Evolutionary conservation across 2,888 invertebrate species (phyloP).

Genomic region (Cheilosia vernalis): DNA sequence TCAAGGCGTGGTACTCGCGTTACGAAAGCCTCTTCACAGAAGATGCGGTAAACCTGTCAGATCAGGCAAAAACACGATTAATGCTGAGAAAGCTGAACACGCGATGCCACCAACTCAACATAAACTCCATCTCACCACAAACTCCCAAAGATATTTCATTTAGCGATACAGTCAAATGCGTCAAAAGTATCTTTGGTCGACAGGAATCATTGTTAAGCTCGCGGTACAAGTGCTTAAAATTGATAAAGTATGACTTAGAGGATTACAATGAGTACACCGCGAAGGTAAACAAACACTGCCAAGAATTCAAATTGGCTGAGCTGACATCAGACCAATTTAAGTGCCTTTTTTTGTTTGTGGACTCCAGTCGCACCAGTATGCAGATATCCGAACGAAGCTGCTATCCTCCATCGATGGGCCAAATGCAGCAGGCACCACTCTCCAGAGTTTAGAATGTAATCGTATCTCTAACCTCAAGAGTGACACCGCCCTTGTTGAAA

Average conservation of each 20-base stretch:
- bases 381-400: slow-evolving; percentile 26
- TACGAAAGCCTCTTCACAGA: slow-evolving; percentile 6
- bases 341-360: slow-evolving; percentile 1
- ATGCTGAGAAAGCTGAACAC: not conserved
- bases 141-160: not conserved
- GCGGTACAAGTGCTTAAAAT: slow-evolving; percentile 11
- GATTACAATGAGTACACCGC: slow-evolving; percentile 12
- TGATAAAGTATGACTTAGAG: not conserved
- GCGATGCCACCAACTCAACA: not conserved
- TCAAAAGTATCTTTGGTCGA: slow-evolving; percentile 3
- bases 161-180: not conserved
- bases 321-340: slow-evolving; percentile 18
- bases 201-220: not conserved
- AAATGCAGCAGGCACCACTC: slow-evolving; percentile 1
- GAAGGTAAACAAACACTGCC: slow-evolving; percentile 28
- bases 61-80: not conserved
- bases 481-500: slow-evolving; percentile 3
- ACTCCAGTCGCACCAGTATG: slow-evolving; percentile 13
- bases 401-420: slow-evolving; percentile 19
- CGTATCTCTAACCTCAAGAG: slow-evolving; percentile 16
- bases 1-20: slow-evolving; percentile 3
- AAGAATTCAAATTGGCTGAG: slow-evolving; percentile 18
- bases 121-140: not conserved
- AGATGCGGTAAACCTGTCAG: not conserved
- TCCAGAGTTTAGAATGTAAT: slow-evolving; percentile 20